Conservation (phyloP, 2,888 invertebrate species). For the Argyresthia goedartella region DNA sequence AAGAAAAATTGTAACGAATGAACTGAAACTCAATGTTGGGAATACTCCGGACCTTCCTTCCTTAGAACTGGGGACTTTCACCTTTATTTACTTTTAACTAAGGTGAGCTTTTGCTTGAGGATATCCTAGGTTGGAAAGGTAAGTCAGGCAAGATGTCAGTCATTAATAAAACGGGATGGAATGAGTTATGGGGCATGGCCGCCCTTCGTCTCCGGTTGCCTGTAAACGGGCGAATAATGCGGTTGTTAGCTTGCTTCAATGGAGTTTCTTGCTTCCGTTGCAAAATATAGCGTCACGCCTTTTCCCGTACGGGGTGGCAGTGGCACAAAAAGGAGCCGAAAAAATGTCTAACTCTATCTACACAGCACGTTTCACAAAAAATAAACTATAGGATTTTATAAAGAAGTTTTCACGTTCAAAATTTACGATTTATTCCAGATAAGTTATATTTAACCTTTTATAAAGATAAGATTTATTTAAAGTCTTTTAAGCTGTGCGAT, state of each 20-base stretch:
- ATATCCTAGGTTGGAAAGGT: conserved; percentile 29
- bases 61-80: no score
- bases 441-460: no score
- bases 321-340: no score
- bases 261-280: conserved; percentile 23
- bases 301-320: not conserved
- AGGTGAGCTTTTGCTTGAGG: not conserved
- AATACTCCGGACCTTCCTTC: not conserved
- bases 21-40: conserved; percentile 29
- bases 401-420: no score
- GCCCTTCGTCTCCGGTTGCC: conserved; percentile 20
- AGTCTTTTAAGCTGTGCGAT: no score
- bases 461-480: no score
- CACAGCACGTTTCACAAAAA: no score
- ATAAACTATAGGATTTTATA: no score
- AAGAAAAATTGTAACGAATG: conserved; percentile 65
- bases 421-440: no score
- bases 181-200: conserved; percentile 53
- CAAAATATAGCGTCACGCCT: not conserved
- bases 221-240: conserved; percentile 44
- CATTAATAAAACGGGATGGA: conserved; percentile 48
- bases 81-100: no score
- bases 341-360: no score
- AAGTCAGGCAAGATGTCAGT: conserved; percentile 56
- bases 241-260: conserved; percentile 44